Base-by-base conservation (phyloP, 1,140 invertebrate genomes). In the Drosophila littoralis region DNA sequence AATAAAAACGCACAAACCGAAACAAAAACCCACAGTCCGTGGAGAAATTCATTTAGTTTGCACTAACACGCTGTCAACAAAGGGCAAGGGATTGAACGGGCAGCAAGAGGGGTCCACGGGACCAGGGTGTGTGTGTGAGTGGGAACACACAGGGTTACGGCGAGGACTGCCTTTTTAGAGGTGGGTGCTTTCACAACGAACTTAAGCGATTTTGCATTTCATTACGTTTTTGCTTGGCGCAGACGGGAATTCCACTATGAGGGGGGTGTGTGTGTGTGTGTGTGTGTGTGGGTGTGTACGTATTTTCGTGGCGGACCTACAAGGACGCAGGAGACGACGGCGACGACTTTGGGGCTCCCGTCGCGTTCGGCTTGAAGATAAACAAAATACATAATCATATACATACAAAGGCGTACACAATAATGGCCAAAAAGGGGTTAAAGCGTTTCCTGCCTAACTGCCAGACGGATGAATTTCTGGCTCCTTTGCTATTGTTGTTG, bases 181-280 rank as follows among this genome's bases (percentile, higher is more conserved):
- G 69, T 17, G 51, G 65, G 66, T 45, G 79, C 73, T 67, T 69
- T 70, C 68, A 70, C 61, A 75, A 54, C 71, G 63, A 88, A 88
- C 83, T 83, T 88, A 89, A 89, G 84, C 83, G 83, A 83, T 88
- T 88, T 89, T 88, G 83, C 83, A 88, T 88, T 88, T 88, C 83
- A 88, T 89, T 88, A 89, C 79, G 71, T 84, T 69, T 80, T 84
- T 65, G 67, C 63, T 67, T 59, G 45, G 13, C 60, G 50, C 63
- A 77, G 69, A 72, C 69, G 51, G 45, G 43, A 50, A 60, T 42
- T 42, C 51, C 43, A 22, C 45, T 36, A 58, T 45, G 33, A 40
- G 22, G 22, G 22, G n/a, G n/a, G n/a, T n/a, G n/a, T n/a, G n/a
- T n/a, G n/a, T n/a, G 35, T 15, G 42, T 36, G 13, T n/a, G 35